Percentiles rank a stretch among this genome's conserved stretches.
Conservation (phyloP, 1,140 invertebrate species). For the Pectinophora gossypiella region DNA sequence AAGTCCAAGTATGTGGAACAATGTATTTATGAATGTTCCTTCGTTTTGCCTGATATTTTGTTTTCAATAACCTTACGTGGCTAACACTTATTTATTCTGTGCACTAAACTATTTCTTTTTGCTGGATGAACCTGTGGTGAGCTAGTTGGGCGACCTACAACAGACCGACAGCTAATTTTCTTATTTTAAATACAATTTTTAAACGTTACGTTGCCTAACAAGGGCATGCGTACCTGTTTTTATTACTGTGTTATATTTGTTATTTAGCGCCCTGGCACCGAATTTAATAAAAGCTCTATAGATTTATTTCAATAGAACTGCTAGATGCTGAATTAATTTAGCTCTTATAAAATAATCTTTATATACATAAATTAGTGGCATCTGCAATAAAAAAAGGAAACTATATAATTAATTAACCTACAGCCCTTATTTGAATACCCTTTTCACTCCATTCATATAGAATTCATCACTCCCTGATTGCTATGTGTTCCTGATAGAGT, state of each 20-base stretch:
- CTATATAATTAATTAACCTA: no score
- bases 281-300: not conserved
- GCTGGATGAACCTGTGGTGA: conserved; percentile 25
- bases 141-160: not conserved
- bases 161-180: not conserved
- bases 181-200: not conserved
- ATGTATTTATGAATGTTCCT: conserved; percentile 5
- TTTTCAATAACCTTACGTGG: conserved; percentile 62
- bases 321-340: no score
- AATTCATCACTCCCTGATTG: no score
- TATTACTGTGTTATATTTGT: not conserved
- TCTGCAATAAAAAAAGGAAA: no score
- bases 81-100: conserved; percentile 53
- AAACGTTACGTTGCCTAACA: not conserved
- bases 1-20: conserved; percentile 76
- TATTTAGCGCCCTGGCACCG: conserved; percentile 7
- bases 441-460: no score
- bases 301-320: no score
- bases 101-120: conserved; percentile 49
- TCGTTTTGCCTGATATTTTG: conserved; percentile 55
- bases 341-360: no score
- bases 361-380: no score
- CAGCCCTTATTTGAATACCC: no score
- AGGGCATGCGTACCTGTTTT: not conserved
- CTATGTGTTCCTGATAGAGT: no score